Base-by-base conservation (phyloP, 2,797 vertebrate species). In the Enteromius argenteus region DNA sequence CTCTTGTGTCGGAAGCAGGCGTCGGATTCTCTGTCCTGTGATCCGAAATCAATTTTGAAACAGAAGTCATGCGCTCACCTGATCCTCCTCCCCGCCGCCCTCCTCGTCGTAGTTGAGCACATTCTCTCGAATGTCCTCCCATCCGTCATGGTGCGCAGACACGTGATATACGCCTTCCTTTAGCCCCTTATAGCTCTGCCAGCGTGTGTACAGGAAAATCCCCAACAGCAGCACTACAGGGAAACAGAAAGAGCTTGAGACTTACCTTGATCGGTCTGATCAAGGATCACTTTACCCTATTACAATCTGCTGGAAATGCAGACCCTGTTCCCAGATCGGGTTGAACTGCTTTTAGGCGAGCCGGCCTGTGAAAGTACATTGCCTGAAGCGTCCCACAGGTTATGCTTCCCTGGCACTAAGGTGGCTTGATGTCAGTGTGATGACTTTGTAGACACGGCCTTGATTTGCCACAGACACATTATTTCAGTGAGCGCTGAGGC, bases 21-120 rank as follows among this genome's bases (percentile, higher is more conserved):
- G 3, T 15, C 32, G 4, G 11, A 51, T 58, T 81, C 82, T 71
- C 19, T 79, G 75, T 79, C 39, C 49, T 51, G 74, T 58, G 81
- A 56, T 84, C 51, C 51, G 14, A 79, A 79, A 84, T 72, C 30
- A 60, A 49, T 79, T 69, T 81, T 17, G 8, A 49, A 71, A n/a
- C 49, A 46, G 11, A 75, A 78, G 49, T 42, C 64, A 79, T 15
- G 46, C 4, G n/a, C 85, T 94, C 91, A 97, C 97, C 94, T 97
- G 96, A 74, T 97, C 97, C 85, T 96, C 95, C 88, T 97, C 96
- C 10, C 97, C 97, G 0, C 96, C 97, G 21, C 96, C 96, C 92
- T 98, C 97, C 92, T 98, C 96, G 0, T 96, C 96, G 4, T 97
- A 97, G 93, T 97, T 97, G 84, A 97, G 95, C 87, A 96, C 96